A percentile compares a stretch with the other conserved stretches of the same genome.
phyloP scores from a whole-genome alignment of 2,797 vertebrate species.

The Enteromius trimaculatus region DNA sequence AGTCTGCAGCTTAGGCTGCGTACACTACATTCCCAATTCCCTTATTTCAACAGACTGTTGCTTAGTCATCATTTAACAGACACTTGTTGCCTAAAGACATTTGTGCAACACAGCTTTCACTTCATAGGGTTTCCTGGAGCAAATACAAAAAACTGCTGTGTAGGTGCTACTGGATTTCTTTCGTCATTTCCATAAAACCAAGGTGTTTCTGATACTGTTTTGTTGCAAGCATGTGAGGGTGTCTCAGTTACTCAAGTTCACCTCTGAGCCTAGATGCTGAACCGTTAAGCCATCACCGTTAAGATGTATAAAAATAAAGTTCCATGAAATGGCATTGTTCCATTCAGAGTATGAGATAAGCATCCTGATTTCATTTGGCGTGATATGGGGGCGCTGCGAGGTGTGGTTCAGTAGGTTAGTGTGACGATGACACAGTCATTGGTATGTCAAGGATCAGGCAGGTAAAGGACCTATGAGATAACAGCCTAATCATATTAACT shows the following conservation, averaged over 20 bases:
- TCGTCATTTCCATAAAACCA: neutral
- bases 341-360: neutral
- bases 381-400: neutral
- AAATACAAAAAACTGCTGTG: neutral
- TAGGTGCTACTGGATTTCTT: neutral
- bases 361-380: neutral
- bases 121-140: neutral
- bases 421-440: neutral
- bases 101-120: neutral
- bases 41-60: neutral
- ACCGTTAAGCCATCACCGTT: neutral
- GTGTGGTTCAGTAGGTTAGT: conserved; percentile 43
- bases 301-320: neutral
- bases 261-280: neutral
- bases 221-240: neutral
- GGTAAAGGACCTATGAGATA: conserved; percentile 25
- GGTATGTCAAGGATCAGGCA: conserved; percentile 33
- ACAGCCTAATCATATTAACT: conserved; percentile 48
- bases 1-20: conserved; percentile 49
- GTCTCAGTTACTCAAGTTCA: neutral
- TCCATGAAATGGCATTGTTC: neutral
- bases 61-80: neutral
- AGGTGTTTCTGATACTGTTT: neutral
- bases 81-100: neutral
- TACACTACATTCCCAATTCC: neutral